A percentile compares a stretch with the other conserved stretches of the same genome.
Evolutionary conservation across 2,797 vertebrate genomes (phyloP).

Genomic region (Phrynocephalus vlangalii): DNA sequence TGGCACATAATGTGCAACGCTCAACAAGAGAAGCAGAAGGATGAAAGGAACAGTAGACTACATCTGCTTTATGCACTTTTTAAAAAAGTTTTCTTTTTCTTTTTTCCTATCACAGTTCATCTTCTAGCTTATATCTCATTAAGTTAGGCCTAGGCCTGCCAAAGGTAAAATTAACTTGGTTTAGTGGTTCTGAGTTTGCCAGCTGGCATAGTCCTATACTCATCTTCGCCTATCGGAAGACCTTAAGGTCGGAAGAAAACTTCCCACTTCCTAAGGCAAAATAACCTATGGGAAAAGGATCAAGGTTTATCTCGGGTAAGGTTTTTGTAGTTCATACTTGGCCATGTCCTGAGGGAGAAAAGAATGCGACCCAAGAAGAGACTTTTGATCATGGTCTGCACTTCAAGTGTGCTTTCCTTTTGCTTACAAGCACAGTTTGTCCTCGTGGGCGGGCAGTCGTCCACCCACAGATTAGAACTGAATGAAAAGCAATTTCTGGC

Average conservation of each 20-base stretch:
- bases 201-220: not conserved
- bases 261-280: not conserved
- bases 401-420: constrained; percentile 21
- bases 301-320: constrained; percentile 10
- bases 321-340: constrained; percentile 2
- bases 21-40: not conserved
- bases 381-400: constrained; percentile 11
- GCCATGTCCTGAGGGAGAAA: constrained; percentile 23
- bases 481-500: constrained; percentile 13
- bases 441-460: not conserved
- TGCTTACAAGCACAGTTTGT: constrained; percentile 8
- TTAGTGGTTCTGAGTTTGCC: not conserved
- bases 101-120: not conserved
- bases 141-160: not conserved
- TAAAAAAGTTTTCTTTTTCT: not conserved
- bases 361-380: fast-evolving
- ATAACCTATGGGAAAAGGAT: not conserved
- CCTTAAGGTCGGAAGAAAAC: not conserved
- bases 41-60: not conserved
- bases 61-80: not conserved
- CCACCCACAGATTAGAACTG: constrained; percentile 17
- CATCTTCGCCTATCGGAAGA: not conserved
- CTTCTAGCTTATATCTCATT: not conserved
- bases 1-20: not conserved
- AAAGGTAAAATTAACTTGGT: not conserved